Percentiles rank a stretch among this genome's conserved stretches.
phyloP scores from a whole-genome alignment of 2,888 invertebrate genomes.

The Drosophila buzzatii region DNA sequence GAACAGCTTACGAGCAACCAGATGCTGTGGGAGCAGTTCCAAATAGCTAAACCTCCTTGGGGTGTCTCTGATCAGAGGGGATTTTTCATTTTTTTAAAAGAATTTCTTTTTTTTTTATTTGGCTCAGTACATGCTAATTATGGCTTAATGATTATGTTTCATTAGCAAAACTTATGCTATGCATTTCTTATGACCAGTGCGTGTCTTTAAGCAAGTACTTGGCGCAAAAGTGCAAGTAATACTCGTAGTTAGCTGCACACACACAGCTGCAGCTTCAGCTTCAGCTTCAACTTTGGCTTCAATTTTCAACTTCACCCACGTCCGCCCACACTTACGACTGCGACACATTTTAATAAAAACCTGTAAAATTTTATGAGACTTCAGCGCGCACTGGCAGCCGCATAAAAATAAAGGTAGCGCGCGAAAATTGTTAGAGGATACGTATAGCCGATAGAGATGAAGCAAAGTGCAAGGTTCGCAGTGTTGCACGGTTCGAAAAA shows the following conservation, averaged over 20 bases:
- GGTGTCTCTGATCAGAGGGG: conserved; percentile 11
- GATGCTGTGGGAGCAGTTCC: conserved; percentile 9
- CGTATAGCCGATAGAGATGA: conserved; percentile 25
- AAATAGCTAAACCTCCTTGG: neutral
- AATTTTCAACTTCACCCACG: conserved; percentile 1
- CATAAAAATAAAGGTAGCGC: conserved; percentile 58
- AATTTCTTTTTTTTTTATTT: conserved; percentile 6
- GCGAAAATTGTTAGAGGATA: conserved; percentile 32
- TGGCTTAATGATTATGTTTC: conserved; percentile 74
- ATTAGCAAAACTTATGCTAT: conserved; percentile 65
- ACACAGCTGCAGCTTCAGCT: neutral
- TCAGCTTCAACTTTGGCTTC: neutral
- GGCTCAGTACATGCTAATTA: conserved; percentile 72
- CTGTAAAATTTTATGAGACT: conserved; percentile 69
- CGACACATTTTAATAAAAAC: conserved; percentile 73
- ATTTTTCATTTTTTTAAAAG: neutral
- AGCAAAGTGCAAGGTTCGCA: conserved; percentile 27
- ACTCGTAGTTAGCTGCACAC: conserved; percentile 38
- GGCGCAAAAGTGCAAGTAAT: conserved; percentile 67
- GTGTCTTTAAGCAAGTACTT: conserved; percentile 53
- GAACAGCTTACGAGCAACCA: conserved; percentile 39
- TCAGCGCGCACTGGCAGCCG: conserved; percentile 39
- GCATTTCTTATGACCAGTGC: conserved; percentile 53
- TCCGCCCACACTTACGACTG: conserved; percentile 25
- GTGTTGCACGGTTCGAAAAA: conserved; percentile 42